These are phyloP conservation scores for Tympanoctomys barrerae DNA, from an alignment of 2,797 vertebrate species.

Conservation along the genomic window DNA sequence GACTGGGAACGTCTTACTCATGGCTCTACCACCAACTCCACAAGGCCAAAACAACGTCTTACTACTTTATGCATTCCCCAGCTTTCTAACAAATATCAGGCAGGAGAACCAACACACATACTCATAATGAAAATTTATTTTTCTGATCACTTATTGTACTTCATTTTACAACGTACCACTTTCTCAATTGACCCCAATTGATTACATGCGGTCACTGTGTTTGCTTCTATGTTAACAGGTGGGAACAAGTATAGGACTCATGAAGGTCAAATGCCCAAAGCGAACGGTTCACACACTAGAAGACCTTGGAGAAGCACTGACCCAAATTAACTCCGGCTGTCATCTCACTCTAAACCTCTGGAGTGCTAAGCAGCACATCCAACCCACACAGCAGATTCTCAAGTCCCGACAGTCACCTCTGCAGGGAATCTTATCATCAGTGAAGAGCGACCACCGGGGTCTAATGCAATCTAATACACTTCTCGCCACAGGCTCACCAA, in stretches of 20 bases:
- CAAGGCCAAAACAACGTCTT: not conserved
- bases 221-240: not conserved
- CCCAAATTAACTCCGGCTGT: not conserved
- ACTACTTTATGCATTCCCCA: not conserved
- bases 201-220: not conserved
- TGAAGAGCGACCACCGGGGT: not conserved
- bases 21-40: not conserved
- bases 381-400: not conserved
- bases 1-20: not conserved
- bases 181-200: not conserved
- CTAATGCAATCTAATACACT: not conserved
- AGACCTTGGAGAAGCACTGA: not conserved
- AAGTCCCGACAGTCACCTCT: not conserved
- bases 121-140: not conserved
- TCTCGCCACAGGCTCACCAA: not conserved
- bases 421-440: not conserved
- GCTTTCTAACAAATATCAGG: not conserved
- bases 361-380: not conserved
- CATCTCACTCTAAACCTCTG: not conserved
- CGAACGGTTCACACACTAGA: not conserved
- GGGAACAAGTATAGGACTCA: not conserved
- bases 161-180: not conserved
- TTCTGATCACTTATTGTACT: not conserved
- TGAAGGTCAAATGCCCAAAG: not conserved
- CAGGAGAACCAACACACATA: not conserved